Conservation (phyloP, 2,797 vertebrate genomes). For the Setipinna tenuifilis region DNA sequence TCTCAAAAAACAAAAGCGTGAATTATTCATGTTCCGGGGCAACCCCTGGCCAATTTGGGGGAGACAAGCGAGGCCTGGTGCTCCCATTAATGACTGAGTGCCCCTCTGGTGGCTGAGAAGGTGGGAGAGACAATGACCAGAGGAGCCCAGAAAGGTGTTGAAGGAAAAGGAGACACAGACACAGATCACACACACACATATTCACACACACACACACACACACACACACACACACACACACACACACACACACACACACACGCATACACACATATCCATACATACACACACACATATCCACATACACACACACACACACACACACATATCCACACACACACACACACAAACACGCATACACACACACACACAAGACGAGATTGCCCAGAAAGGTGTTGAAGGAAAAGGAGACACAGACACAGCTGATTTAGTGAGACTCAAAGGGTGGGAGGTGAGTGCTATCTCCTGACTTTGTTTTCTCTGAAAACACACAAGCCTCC, state of each 20-base stretch:
- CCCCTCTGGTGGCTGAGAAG: neutral
- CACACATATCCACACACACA: neutral
- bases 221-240: conserved; percentile 4
- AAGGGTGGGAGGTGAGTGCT: neutral
- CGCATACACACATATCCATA: too few relatives aligned
- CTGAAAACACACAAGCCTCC: neutral
- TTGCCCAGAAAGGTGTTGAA: neutral
- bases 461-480: neutral
- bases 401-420: neutral
- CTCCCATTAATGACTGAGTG: neutral
- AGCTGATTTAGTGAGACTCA: neutral
- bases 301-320: neutral
- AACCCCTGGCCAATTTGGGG: neutral
- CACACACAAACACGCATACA: too few relatives aligned
- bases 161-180: neutral
- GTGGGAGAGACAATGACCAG: neutral
- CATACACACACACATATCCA: neutral
- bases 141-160: neutral
- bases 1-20: neutral
- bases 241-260: neutral
- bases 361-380: too few relatives aligned
- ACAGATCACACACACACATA: neutral
- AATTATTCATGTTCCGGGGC: neutral
- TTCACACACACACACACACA: neutral
- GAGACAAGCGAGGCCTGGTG: neutral